Evolutionary conservation across 2,888 invertebrate species (phyloP).

Genomic region (Hydropsyche betteni): DNA sequence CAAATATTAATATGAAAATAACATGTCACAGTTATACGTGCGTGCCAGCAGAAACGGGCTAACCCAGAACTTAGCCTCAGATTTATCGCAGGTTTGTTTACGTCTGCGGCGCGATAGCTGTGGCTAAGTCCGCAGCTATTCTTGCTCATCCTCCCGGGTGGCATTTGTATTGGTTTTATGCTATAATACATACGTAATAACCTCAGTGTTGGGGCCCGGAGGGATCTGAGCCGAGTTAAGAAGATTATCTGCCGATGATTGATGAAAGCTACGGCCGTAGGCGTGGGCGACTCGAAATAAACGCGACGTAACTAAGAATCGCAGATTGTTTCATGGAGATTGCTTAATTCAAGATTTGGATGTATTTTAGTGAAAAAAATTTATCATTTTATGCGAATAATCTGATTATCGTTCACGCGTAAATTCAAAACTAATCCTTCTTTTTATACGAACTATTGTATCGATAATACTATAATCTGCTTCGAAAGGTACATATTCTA

Average conservation of each 20-base stretch:
- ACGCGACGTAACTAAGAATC: neutral
- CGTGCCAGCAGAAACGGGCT: too few relatives aligned
- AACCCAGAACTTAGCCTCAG: conserved; percentile 26
- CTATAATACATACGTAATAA: conserved; percentile 28
- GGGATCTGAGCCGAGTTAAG: conserved; percentile 62
- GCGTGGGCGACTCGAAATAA: conserved; percentile 53
- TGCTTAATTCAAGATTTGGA: too few relatives aligned
- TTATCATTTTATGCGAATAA: too few relatives aligned
- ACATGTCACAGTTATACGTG: too few relatives aligned
- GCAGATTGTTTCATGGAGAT: too few relatives aligned
- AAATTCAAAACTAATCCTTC: too few relatives aligned
- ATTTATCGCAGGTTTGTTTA: conserved; percentile 41
- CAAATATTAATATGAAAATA: too few relatives aligned
- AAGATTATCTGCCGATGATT: conserved; percentile 74
- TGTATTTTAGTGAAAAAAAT: too few relatives aligned
- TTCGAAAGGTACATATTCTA: too few relatives aligned
- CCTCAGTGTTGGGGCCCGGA: conserved; percentile 53
- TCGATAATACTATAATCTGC: too few relatives aligned
- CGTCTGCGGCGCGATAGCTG: conserved; percentile 36
- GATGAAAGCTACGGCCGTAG: conserved; percentile 61
- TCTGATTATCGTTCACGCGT: too few relatives aligned
- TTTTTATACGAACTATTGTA: too few relatives aligned
- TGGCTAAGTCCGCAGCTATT: conserved; percentile 34
- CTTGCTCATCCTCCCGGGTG: conserved; percentile 26
- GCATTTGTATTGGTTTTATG: conserved; percentile 33